These are phyloP conservation scores for Radopholus similis DNA, from an alignment of 1,140 invertebrate species.

Conservation along the genomic window DNA sequence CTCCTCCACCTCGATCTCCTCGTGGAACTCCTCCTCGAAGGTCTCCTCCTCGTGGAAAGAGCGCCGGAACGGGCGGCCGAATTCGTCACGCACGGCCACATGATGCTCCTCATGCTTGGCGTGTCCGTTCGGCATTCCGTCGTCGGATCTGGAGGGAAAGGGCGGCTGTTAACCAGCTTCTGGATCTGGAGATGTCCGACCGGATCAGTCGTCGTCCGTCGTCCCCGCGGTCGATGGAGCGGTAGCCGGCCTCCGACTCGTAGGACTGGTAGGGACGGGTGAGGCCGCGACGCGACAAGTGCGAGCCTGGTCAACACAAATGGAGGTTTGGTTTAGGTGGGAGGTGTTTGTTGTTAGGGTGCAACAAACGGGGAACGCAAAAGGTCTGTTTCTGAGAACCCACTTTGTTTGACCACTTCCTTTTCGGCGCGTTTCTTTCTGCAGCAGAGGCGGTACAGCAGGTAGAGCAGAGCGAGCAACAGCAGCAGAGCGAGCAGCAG, in stretches of 20 bases:
- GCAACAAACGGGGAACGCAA: not conserved
- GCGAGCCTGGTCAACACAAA: too few species aligned
- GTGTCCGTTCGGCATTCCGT: conserved; percentile 10
- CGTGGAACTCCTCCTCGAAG: conserved; percentile 56
- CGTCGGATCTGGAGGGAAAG: not conserved
- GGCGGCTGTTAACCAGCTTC: not conserved
- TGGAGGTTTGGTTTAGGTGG: too few species aligned
- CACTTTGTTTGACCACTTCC: conserved; percentile 43
- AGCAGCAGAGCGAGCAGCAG: conserved; percentile 42
- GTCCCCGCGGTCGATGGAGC: conserved; percentile 41
- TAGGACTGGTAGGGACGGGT: conserved; percentile 5
- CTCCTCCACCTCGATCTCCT: conserved; percentile 48
- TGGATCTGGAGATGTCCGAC: not conserved
- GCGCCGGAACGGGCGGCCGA: conserved; percentile 12
- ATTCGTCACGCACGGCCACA: not conserved
- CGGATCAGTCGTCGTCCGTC: conserved; percentile 31
- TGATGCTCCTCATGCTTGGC: not conserved
- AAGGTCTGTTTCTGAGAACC: conserved; percentile 12
- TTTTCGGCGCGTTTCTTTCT: conserved; percentile 48
- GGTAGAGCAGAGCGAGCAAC: conserved; percentile 33
- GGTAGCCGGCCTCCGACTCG: conserved; percentile 39
- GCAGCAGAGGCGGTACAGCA: conserved; percentile 43
- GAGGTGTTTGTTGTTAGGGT: too few species aligned
- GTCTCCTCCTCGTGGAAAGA: conserved; percentile 55
- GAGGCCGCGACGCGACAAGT: not conserved